These are phyloP conservation scores for Palythoa caribaeorum DNA, from an alignment of 92 coral and sea anemone species.

Conservation along the genomic window DNA sequence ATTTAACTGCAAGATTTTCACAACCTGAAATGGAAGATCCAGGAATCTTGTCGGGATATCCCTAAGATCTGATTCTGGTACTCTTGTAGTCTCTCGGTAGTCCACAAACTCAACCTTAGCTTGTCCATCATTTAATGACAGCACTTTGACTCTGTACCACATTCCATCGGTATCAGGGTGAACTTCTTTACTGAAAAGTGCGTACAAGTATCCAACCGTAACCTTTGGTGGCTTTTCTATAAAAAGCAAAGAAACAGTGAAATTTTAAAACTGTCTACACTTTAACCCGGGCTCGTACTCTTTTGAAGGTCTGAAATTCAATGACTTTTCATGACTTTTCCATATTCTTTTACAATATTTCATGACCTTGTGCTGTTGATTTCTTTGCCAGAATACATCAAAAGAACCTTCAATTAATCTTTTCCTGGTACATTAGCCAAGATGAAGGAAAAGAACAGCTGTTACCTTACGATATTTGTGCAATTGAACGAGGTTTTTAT, in stretches of 20 bases:
- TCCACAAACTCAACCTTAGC: conserved; percentile 88
- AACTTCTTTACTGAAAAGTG: conserved; percentile 80
- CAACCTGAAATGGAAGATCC: conserved; percentile 94
- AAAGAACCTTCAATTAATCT: too few species aligned
- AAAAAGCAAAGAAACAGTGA: not conserved
- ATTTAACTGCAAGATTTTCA: not conserved
- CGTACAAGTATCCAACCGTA: conserved; percentile 77
- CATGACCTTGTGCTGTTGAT: too few species aligned
- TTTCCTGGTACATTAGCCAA: too few species aligned
- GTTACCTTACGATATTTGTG: too few species aligned
- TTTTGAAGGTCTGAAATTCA: too few species aligned
- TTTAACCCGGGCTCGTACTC: too few species aligned
- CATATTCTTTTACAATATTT: too few species aligned
- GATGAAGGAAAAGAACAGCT: too few species aligned
- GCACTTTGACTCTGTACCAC: conserved; percentile 92
- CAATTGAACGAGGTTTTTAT: too few species aligned
- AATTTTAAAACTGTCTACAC: too few species aligned
- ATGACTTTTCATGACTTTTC: too few species aligned
- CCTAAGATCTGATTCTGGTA: conserved; percentile 66
- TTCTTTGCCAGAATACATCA: too few species aligned
- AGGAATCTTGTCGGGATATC: conserved; percentile 80
- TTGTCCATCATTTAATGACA: conserved; percentile 61
- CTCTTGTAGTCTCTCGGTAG: conserved; percentile 80
- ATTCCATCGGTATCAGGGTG: conserved; percentile 80
- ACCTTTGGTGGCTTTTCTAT: conserved; percentile 57